These are phyloP conservation scores for Sepioteuthis lessoniana DNA, from an alignment of 2,888 invertebrate species.

Conservation along the genomic window DNA sequence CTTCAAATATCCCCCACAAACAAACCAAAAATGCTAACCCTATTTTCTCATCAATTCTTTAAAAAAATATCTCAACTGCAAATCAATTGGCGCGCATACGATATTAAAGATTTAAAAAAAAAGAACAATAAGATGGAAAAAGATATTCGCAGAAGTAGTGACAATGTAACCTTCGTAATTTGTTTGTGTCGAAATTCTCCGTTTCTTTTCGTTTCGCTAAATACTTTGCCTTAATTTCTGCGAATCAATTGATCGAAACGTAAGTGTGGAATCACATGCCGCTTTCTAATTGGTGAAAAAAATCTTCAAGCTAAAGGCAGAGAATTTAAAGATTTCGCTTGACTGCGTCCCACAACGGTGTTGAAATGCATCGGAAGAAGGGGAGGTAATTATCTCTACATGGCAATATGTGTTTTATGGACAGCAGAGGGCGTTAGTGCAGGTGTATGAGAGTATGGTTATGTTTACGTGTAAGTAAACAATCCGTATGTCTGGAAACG, in stretches of 20 bases:
- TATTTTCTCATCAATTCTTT: too few relatives aligned
- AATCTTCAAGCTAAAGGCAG: not conserved
- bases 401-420: not conserved
- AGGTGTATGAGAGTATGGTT: not conserved
- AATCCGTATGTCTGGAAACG: not conserved
- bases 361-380: not conserved
- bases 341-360: not conserved
- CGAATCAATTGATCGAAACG: not conserved
- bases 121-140: too few relatives aligned
- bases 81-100: too few relatives aligned
- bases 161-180: too few relatives aligned
- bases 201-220: not conserved
- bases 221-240: not conserved
- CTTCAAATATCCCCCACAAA: too few relatives aligned
- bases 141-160: too few relatives aligned
- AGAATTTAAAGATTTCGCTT: not conserved
- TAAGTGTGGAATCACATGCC: not conserved
- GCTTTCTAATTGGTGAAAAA: not conserved
- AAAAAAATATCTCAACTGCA: too few relatives aligned
- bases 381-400: conserved; percentile 18
- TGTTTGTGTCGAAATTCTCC: not conserved
- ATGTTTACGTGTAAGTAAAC: not conserved
- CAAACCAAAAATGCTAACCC: too few relatives aligned
- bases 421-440: not conserved
- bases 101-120: too few relatives aligned